A percentile compares a stretch with the other conserved stretches of the same genome.
phyloP scores from a whole-genome alignment of 2,113 vertebrate species.

The Uropsilus gracilis region DNA sequence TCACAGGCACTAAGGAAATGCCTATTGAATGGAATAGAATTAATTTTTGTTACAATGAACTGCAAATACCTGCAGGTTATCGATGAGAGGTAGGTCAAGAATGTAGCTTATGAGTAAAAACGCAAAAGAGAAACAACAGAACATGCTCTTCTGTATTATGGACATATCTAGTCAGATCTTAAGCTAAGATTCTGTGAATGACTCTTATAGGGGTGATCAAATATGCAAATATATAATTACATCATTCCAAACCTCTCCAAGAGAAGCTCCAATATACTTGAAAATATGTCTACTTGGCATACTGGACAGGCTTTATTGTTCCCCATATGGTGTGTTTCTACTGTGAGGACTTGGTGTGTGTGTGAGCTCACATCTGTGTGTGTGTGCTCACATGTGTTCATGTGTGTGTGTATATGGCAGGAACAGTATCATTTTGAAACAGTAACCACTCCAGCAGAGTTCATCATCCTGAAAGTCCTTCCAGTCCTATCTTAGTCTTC shows the following conservation, averaged over 20 bases:
- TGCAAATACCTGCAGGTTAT: slow-evolving; percentile 20
- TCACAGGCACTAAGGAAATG: slow-evolving; percentile 45
- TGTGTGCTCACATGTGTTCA: background rate
- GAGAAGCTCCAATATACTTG: background rate
- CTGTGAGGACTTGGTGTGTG: background rate
- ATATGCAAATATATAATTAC: background rate
- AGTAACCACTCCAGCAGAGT: background rate
- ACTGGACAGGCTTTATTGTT: background rate
- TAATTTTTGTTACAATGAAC: slow-evolving; percentile 29
- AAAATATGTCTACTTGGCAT: background rate
- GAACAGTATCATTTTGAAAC: background rate
- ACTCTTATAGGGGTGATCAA: background rate
- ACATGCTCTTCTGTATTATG: background rate
- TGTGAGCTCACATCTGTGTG: no score
- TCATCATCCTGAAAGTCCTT: background rate
- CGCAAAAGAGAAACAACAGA: background rate
- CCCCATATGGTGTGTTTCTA: background rate
- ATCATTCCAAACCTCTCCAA: background rate
- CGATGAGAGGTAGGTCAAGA: background rate
- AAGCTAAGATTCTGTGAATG: background rate
- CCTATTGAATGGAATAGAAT: slow-evolving; percentile 4
- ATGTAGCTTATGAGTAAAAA: background rate
- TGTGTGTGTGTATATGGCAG: background rate
- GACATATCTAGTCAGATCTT: background rate
- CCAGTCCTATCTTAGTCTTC: background rate